Evolutionary conservation across 2,888 invertebrate genomes (phyloP).

Genomic region (Daptonema setosum): DNA sequence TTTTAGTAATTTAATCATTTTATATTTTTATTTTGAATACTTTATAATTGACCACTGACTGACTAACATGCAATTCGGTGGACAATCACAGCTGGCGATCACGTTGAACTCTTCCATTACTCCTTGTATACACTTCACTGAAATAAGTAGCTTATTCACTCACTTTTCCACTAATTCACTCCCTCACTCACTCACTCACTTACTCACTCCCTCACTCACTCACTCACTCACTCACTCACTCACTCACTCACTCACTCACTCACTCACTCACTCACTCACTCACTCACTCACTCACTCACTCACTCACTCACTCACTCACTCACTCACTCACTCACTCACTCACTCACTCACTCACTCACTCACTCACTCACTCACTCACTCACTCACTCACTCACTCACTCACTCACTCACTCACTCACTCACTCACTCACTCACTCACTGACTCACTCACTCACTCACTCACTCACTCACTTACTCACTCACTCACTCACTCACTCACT

Average conservation of each 20-base stretch:
- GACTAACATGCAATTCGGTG: slow-evolving; percentile 20
- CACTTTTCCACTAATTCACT: neutral
- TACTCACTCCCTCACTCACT: neutral
- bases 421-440: neutral
- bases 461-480: neutral
- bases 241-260: neutral
- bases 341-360: neutral
- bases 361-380: neutral
- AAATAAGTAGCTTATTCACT: neutral
- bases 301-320: neutral
- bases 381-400: neutral
- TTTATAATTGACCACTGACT: neutral
- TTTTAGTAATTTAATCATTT: no score
- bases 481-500: neutral
- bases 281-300: neutral
- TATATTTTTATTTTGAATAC: no score
- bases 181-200: neutral
- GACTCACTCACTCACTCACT: neutral
- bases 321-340: neutral
- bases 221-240: neutral
- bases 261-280: neutral
- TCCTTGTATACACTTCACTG: slow-evolving; percentile 16
- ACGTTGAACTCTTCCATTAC: slow-evolving; percentile 15
- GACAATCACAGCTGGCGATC: slow-evolving; percentile 19
- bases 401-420: neutral